A percentile compares a stretch with the other conserved stretches of the same genome.
Evolutionary conservation across 2,113 vertebrate genomes (phyloP).

Genomic region (Leiothrix lutea): DNA sequence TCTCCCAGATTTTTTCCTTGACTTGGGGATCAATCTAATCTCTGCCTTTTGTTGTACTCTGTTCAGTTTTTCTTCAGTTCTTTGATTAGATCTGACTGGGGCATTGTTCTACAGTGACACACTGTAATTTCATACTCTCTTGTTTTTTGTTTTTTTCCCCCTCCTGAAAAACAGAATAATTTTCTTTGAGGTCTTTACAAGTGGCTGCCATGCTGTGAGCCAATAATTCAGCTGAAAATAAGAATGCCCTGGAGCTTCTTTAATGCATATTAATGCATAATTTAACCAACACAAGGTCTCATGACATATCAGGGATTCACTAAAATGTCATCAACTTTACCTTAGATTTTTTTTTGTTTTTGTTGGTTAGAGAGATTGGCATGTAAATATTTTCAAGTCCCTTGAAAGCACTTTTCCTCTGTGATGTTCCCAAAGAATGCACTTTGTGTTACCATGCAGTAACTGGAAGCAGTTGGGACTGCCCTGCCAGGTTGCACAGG

Average conservation of each 20-base stretch:
- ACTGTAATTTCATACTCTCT: neutral
- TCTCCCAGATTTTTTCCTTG: neutral
- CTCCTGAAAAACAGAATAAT: neutral
- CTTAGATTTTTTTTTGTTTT: neutral
- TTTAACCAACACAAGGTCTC: neutral
- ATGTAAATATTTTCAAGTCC: neutral
- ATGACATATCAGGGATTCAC: neutral
- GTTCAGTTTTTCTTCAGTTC: neutral
- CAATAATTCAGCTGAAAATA: conserved; percentile 23
- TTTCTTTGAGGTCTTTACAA: conserved; percentile 27
- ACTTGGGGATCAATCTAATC: conserved; percentile 19
- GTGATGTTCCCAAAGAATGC: neutral
- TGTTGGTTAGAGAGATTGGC: neutral
- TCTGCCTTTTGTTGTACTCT: neutral
- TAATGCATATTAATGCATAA: neutral
- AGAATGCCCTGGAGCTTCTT: neutral
- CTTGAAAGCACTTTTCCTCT: neutral
- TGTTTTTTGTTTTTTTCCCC: neutral
- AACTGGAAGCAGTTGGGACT: neutral
- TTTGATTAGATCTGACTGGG: neutral
- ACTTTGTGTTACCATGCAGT: neutral
- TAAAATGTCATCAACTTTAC: neutral
- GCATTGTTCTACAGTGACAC: conserved; percentile 7
- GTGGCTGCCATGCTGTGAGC: conserved; percentile 1
- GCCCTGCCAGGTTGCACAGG: neutral